Evolutionary conservation across 1,140 invertebrate species (phyloP), one percentile per base, ranked within the genome.

Genomic region (Phthorimaea operculella): DNA sequence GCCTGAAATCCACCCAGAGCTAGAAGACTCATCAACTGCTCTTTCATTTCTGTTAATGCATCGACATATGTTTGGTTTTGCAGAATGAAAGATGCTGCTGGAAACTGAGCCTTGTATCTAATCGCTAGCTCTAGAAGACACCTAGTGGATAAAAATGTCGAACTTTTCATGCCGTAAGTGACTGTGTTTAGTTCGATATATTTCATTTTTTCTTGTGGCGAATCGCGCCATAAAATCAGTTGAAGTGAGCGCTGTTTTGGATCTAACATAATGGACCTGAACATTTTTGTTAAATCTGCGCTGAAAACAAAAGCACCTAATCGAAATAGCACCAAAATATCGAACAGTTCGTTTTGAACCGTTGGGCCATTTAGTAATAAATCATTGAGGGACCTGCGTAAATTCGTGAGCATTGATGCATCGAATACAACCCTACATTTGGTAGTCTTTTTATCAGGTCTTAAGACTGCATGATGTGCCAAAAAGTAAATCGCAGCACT

Each of bases 211-310:
- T 42, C 52, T 6, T 44, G 9, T 17, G 36, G 36, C 17, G 15
- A 9, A 10, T 53, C 42, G 6, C 34, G 28, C 52, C 52, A 53
- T 44, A 53, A n/a, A 6, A 53, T 53, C 1, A 15, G 6, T 68
- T 33, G 21, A 36, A 15, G 70, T 18, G 51, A 21, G 51, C 59
- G n/a, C 67, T 42, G 21, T 3, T 28, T 14, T 14, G 56, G 56
- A 11, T 33, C 14, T 8, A 76, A 64, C 0, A 70, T 21, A 9
- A 86, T 64, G 53, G 76, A 71, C 8, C 80, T 55, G 60, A 76
- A 87, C 76, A 86, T 86, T 60, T 81, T 79, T 21, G 60, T 59
- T 1, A 85, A 66, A 34, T 86, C 80, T 6, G 65, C 68, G 9
- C 16, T 18, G 10, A 39, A 36, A 12, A 44, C 17, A 53, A 42